Base-by-base conservation (phyloP, 2,113 vertebrate species). In the Hippocampus guttulatus region DNA sequence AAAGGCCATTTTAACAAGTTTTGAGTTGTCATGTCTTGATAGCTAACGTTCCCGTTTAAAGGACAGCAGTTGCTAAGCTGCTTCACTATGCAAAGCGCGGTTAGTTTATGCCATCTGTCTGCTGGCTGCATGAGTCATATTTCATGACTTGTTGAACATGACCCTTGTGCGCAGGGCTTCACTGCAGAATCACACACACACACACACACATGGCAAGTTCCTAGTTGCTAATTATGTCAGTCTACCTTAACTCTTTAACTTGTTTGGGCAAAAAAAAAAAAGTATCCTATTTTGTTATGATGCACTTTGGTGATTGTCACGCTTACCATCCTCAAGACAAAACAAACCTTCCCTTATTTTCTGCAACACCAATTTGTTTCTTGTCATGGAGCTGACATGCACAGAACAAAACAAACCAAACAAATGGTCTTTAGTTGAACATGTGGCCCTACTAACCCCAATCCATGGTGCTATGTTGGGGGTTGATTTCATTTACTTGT, bases 361-460 rank as follows among this genome's bases (percentile, higher is more conserved):
- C 18, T 38, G 51, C 72, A 58, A 67, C 57, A 30, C 55, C 45
- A 38, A 38, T 76, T 20, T 16, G 58, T 76, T 47, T 65, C 64
- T 7, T 47, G 84, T 84, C 67, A 70, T 79, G 77, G 73, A 86
- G 81, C 76, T 81, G 90, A 86, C 85, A 89, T 87, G 83, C 82
- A 87, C 87, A 90, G 89, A 93, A 90, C 90, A 92, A 93, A 93
- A 91, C 91, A 84, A 86, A 87, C 86, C 84, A 86, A 88, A 87
- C 79, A 91, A 93, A 93, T 93, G 93, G 93, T 93, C 93, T 93
- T 93, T 93, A 93, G 92, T 80, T 88, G 84, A 90, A 86, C 88
- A 87, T 90, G 79, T 82, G 76, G 85, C 81, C 85, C 82, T 62
- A 81, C 84, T 79, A 86, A 83, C 76, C 78, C 67, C 51, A 74